Conservation (phyloP, 1,140 invertebrate species). For the Zaprionus gabonicus region DNA sequence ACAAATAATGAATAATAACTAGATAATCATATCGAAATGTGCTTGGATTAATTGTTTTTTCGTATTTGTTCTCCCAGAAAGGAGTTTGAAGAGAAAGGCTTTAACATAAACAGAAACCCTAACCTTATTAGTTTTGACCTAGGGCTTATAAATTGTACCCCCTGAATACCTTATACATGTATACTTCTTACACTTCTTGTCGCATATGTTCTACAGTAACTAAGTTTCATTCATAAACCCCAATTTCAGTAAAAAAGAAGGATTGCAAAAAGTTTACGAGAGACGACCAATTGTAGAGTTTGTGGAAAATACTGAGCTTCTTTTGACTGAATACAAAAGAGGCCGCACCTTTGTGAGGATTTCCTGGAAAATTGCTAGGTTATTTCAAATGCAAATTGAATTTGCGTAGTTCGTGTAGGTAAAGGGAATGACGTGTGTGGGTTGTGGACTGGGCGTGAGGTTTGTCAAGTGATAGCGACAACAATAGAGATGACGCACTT, state of each 20-base stretch:
- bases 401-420: constrained; percentile 38
- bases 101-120: too few relatives aligned
- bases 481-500: constrained; percentile 69
- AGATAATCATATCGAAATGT: too few relatives aligned
- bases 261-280: neutral
- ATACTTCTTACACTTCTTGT: neutral
- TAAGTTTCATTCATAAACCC: neutral
- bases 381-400: constrained; percentile 73
- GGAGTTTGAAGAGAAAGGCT: too few relatives aligned
- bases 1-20: too few relatives aligned
- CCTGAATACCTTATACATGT: neutral
- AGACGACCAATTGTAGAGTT: too few relatives aligned
- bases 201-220: too few relatives aligned
- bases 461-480: constrained; percentile 28
- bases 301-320: neutral
- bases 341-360: constrained; percentile 38
- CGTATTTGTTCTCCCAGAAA: too few relatives aligned
- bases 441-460: neutral
- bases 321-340: neutral
- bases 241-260: neutral
- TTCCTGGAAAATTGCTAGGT: constrained; percentile 53
- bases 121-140: neutral
- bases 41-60: too few relatives aligned
- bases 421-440: neutral
- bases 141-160: neutral